Percentiles rank a stretch among this genome's conserved stretches.
phyloP scores from a whole-genome alignment of 92 coral and sea anemone species.

The Meandrina meandrites region DNA sequence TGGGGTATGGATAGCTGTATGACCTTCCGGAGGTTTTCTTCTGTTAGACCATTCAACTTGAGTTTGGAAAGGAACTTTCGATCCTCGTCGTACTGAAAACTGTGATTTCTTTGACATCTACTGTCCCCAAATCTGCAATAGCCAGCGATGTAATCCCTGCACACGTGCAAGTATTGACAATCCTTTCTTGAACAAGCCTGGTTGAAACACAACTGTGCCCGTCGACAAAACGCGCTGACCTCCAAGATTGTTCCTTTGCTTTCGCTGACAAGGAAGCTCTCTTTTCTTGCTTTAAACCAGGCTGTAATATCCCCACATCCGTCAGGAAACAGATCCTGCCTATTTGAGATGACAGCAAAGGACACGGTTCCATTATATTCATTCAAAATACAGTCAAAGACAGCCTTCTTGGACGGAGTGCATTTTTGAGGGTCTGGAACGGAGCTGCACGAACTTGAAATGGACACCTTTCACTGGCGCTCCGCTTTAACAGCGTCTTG shows the following conservation, averaged over 20 bases:
- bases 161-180: slow-evolving; percentile 51
- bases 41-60: slow-evolving; percentile 46
- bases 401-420: slow-evolving; percentile 42
- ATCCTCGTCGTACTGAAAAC: slow-evolving; percentile 30
- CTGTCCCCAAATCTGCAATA: slow-evolving; percentile 42
- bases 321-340: slow-evolving; percentile 49
- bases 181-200: slow-evolving; percentile 23
- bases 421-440: slow-evolving; percentile 3
- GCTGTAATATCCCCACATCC: slow-evolving; percentile 35
- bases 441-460: slow-evolving; percentile 33
- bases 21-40: slow-evolving; percentile 45
- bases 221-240: slow-evolving; percentile 40
- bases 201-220: slow-evolving; percentile 48
- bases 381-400: slow-evolving; percentile 49
- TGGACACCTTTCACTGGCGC: slow-evolving; percentile 4
- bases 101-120: slow-evolving; percentile 44
- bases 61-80: slow-evolving; percentile 35
- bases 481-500: not conserved
- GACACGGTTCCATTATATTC: slow-evolving; percentile 46
- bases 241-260: slow-evolving; percentile 34
- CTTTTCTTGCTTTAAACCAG: slow-evolving; percentile 45
- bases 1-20: slow-evolving; percentile 56
- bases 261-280: slow-evolving; percentile 45
- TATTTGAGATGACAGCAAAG: slow-evolving; percentile 36
- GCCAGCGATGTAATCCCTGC: slow-evolving; percentile 53